Percentiles rank a stretch among this genome's conserved stretches.
phyloP scores from a whole-genome alignment of 2,797 vertebrate species.

The Trematomus bernacchii region DNA sequence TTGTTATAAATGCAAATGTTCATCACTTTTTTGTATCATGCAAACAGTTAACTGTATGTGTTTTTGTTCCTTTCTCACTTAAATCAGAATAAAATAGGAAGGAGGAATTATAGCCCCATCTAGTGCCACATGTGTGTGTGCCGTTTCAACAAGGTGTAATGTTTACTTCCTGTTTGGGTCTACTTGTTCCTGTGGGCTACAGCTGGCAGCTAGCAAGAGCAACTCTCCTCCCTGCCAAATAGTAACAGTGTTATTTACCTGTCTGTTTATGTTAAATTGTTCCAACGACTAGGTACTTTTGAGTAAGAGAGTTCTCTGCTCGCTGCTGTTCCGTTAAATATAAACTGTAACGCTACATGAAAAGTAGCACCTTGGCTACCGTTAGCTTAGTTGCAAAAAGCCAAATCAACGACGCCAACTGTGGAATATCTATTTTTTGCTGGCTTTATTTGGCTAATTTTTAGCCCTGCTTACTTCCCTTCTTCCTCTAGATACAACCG shows the following conservation, averaged over 20 bases:
- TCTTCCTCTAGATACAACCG: neutral
- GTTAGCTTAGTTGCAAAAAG: constrained; percentile 34
- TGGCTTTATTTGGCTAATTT: neutral
- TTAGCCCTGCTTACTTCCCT: fast-evolving
- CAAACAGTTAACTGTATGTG: neutral
- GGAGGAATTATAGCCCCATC: constrained; percentile 31
- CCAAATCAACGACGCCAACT: neutral
- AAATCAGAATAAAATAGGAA: constrained; percentile 10
- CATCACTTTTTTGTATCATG: neutral
- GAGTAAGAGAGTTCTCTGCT: fast-evolving
- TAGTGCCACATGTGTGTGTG: constrained; percentile 13
- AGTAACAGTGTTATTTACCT: neutral
- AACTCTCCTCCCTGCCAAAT: neutral
- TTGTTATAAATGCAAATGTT: neutral
- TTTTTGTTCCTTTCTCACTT: neutral
- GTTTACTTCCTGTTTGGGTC: constrained; percentile 70
- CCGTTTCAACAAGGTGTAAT: neutral
- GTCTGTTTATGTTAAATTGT: neutral
- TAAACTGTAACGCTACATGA: neutral
- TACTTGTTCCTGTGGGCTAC: constrained; percentile 51
- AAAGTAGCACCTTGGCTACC: constrained; percentile 17
- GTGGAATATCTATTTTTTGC: neutral
- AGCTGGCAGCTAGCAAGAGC: neutral
- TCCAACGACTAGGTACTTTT: neutral
- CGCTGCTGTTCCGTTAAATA: neutral